phyloP scores from a whole-genome alignment of 2,113 vertebrate genomes.

The Apaloderma vittatum region DNA sequence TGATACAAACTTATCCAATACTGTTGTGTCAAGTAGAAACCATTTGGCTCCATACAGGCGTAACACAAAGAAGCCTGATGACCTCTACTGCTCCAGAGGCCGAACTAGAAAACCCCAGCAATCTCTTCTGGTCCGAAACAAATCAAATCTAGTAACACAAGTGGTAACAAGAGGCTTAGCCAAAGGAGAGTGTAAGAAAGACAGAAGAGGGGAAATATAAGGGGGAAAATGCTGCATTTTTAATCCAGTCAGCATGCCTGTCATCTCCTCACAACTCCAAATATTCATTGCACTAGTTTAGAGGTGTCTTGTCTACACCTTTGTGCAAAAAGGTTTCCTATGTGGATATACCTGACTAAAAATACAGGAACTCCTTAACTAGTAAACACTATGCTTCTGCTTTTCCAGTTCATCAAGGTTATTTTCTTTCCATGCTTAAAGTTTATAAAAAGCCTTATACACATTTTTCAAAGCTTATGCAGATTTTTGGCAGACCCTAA shows the following conservation, averaged over 20 bases:
- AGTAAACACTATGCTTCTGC: neutral
- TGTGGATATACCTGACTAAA: neutral
- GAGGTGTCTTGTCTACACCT: neutral
- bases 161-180: neutral
- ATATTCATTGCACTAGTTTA: accelerated
- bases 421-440: neutral
- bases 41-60: accelerated
- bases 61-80: neutral
- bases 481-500: neutral
- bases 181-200: neutral
- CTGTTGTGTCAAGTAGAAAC: neutral
- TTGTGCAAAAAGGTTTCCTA: neutral
- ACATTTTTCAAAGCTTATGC: neutral
- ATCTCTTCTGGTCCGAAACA: neutral
- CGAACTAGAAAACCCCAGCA: neutral
- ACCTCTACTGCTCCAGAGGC: neutral
- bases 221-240: neutral
- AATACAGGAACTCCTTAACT: neutral
- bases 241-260: neutral
- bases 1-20: neutral
- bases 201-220: neutral
- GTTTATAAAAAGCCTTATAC: neutral
- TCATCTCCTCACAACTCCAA: neutral
- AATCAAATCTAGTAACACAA: neutral
- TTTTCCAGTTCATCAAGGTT: neutral